Percentiles rank a stretch among this genome's conserved stretches.
Conservation (phyloP, 1,140 invertebrate genomes). For the Lepidostoma basale region DNA sequence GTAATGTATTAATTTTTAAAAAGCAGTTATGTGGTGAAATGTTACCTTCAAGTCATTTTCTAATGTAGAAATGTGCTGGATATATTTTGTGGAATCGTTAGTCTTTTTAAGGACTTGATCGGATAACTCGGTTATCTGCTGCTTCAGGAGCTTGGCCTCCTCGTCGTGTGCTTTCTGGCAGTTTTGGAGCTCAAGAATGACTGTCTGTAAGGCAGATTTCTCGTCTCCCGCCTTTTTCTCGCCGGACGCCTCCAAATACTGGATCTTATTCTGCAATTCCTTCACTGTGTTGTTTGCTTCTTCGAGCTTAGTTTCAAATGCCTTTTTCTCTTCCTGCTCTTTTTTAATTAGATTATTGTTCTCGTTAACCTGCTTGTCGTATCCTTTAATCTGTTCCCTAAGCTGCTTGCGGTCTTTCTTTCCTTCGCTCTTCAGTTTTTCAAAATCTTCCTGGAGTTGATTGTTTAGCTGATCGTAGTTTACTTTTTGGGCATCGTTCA, state of each 20-base stretch:
- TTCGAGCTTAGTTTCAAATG: conserved; percentile 53
- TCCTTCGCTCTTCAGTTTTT: conserved; percentile 57
- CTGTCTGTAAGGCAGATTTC: conserved; percentile 54
- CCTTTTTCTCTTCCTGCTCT: conserved; percentile 57
- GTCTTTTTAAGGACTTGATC: conserved; percentile 53
- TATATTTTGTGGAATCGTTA: conserved; percentile 53
- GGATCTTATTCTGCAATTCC: conserved; percentile 55
- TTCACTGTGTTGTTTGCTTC: conserved; percentile 53
- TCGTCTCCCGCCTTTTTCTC: conserved; percentile 50
- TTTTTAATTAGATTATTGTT: conserved; percentile 58
- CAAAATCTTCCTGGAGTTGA: conserved; percentile 54
- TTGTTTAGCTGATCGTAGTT: conserved; percentile 59
- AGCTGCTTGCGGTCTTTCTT: conserved; percentile 53
- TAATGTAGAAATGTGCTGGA: conserved; percentile 52
- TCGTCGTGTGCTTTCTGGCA: conserved; percentile 49
- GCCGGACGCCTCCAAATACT: conserved; percentile 51
- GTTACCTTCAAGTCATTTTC: conserved; percentile 57
- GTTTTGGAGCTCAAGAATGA: conserved; percentile 55
- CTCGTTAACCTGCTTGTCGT: conserved; percentile 55
- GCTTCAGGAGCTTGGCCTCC: conserved; percentile 49
- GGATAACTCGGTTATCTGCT: conserved; percentile 53
- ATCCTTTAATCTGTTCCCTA: conserved; percentile 52
- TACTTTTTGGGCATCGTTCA: conserved; percentile 57
- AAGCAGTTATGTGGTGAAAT: conserved; percentile 8
- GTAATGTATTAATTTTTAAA: neutral